A percentile compares a stretch with the other conserved stretches of the same genome.
phyloP scores from a whole-genome alignment of 2,113 vertebrate species.

The Toxotes chatareus region DNA sequence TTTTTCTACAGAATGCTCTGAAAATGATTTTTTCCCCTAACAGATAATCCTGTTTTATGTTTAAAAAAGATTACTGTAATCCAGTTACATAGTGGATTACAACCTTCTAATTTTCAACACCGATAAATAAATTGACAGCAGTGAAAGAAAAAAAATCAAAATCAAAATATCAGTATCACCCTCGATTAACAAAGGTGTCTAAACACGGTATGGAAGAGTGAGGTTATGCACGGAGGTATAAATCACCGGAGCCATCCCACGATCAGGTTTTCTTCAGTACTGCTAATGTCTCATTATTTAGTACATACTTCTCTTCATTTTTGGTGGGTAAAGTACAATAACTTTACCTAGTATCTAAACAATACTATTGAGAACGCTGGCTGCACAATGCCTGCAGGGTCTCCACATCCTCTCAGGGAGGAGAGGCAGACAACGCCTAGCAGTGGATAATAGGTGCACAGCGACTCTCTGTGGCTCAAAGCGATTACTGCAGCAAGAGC shows the following conservation, averaged over 20 bases:
- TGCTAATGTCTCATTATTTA: neutral
- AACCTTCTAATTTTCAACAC: neutral
- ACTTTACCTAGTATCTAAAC: neutral
- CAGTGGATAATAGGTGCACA: neutral
- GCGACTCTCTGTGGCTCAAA: neutral
- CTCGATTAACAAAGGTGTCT: too few species aligned
- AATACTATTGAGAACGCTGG: neutral
- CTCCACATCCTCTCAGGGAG: neutral
- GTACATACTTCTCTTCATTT: neutral
- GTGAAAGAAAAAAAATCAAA: neutral
- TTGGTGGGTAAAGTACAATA: too few species aligned
- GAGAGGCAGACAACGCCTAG: conserved; percentile 38
- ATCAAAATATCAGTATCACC: too few species aligned
- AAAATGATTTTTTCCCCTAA: neutral
- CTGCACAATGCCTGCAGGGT: neutral
- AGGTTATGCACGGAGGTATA: too few species aligned
- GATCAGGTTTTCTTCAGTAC: neutral
- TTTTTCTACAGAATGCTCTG: neutral
- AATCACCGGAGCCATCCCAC: too few species aligned
- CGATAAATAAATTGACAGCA: neutral
- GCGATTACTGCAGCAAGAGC: neutral
- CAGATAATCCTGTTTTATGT: neutral
- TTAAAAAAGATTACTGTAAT: neutral
- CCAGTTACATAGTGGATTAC: neutral
- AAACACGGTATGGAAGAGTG: too few species aligned